Conservation (phyloP, 2,797 vertebrate species). For the Cryptoprocta ferox region DNA sequence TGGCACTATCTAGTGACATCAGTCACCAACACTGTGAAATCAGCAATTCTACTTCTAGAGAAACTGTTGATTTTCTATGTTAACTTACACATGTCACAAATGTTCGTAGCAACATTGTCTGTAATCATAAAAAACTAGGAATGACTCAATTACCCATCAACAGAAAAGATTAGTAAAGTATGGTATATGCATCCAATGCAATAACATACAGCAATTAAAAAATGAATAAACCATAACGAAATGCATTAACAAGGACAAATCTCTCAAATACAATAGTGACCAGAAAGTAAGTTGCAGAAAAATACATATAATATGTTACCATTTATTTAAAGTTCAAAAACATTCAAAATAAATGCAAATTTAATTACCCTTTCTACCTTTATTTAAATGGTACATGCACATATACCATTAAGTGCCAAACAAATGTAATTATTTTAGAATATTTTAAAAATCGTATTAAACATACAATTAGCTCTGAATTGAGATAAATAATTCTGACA, state of each 20-base stretch:
- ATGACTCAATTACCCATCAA: not conserved
- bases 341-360: not conserved
- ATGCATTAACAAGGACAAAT: not conserved
- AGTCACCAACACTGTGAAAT: not conserved
- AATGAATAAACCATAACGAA: not conserved
- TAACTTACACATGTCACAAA: not conserved
- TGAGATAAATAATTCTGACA: not conserved
- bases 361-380: not conserved
- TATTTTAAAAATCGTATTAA: not conserved
- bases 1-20: not conserved
- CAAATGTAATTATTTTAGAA: conserved; percentile 1
- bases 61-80: not conserved
- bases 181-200: not conserved
- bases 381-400: not conserved
- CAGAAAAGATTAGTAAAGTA: not conserved
- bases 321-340: not conserved
- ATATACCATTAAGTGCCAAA: not conserved
- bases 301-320: not conserved
- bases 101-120: not conserved
- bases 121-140: not conserved
- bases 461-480: not conserved
- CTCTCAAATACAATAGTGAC: not conserved
- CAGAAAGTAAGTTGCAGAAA: not conserved
- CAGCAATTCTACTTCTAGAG: not conserved
- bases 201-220: not conserved